Conservation (phyloP, 2,888 invertebrate species). For the Tricholauxania praeusta region DNA sequence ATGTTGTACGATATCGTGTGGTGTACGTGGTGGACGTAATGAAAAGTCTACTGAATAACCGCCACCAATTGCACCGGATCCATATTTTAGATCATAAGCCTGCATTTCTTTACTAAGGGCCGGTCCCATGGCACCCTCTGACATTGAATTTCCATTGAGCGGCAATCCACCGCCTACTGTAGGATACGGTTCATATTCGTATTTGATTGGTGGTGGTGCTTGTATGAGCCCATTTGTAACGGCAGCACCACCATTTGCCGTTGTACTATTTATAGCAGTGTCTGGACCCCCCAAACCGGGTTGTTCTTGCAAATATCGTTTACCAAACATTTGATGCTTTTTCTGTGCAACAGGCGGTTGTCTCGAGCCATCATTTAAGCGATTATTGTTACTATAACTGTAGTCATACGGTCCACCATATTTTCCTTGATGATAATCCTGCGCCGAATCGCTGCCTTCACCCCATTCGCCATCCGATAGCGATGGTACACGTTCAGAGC, state of each 20-base stretch:
- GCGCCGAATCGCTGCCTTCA: conserved; percentile 88
- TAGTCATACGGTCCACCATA: conserved; percentile 76
- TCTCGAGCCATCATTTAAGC: conserved; percentile 70
- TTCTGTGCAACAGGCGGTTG: conserved; percentile 83
- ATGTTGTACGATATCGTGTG: conserved; percentile 79
- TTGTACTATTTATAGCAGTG: conserved; percentile 14
- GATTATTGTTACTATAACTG: conserved; percentile 70
- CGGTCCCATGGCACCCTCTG: conserved; percentile 59
- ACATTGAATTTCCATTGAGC: no score
- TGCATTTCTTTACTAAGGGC: conserved; percentile 61
- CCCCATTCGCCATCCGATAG: conserved; percentile 93
- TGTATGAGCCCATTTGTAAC: conserved; percentile 30
- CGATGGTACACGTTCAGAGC: conserved; percentile 89
- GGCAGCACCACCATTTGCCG: conserved; percentile 9
- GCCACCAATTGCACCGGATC: conserved; percentile 43
- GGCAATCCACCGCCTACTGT: conserved; percentile 48
- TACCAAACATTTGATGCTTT: conserved; percentile 94
- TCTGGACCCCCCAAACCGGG: conserved; percentile 43
- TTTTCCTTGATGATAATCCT: conserved; percentile 77
- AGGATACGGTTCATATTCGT: conserved; percentile 71
- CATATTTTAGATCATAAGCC: conserved; percentile 54
- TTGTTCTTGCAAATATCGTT: conserved; percentile 81
- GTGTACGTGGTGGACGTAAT: conserved; percentile 69
- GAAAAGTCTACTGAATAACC: conserved; percentile 73
- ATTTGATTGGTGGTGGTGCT: conserved; percentile 70